These are phyloP conservation scores for Aradus depressus DNA, from an alignment of 2,888 invertebrate species.

Conservation along the genomic window DNA sequence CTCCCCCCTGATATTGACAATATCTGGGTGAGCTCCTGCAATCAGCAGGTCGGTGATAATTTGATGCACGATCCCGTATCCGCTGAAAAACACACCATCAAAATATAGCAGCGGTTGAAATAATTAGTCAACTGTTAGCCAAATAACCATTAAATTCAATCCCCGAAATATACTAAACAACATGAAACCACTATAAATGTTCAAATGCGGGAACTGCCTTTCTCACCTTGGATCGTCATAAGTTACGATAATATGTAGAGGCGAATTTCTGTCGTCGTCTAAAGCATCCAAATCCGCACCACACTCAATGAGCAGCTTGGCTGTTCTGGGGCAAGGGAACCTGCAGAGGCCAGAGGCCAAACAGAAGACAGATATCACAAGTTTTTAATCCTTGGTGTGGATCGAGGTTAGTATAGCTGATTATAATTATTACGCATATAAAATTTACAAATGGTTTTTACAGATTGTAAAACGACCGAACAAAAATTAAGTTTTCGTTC, in stretches of 20 bases:
- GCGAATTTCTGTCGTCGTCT: constrained; percentile 64
- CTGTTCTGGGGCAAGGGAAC: constrained; percentile 70
- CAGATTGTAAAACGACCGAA: no score
- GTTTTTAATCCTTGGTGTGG: no score
- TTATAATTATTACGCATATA: no score
- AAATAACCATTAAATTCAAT: not conserved
- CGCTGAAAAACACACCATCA: constrained; percentile 30
- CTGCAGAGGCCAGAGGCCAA: no score
- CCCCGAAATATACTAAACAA: not conserved
- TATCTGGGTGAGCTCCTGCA: constrained; percentile 73
- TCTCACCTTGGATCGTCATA: constrained; percentile 42
- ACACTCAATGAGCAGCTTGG: constrained; percentile 61
- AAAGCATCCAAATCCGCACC: constrained; percentile 69
- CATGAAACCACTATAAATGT: not conserved
- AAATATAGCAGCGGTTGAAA: constrained; percentile 2
- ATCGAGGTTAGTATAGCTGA: no score
- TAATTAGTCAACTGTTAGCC: not conserved
- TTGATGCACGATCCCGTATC: constrained; percentile 46
- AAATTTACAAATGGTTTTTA: no score
- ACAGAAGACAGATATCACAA: no score
- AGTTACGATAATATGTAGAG: constrained; percentile 55
- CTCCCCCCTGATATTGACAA: constrained; percentile 62
- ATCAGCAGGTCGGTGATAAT: constrained; percentile 50
- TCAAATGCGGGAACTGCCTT: not conserved
- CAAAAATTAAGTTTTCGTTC: no score